Evolutionary conservation across 2,797 vertebrate genomes (phyloP), one percentile per base, ranked within the genome.

Genomic region (Lateolabrax maculatus): DNA sequence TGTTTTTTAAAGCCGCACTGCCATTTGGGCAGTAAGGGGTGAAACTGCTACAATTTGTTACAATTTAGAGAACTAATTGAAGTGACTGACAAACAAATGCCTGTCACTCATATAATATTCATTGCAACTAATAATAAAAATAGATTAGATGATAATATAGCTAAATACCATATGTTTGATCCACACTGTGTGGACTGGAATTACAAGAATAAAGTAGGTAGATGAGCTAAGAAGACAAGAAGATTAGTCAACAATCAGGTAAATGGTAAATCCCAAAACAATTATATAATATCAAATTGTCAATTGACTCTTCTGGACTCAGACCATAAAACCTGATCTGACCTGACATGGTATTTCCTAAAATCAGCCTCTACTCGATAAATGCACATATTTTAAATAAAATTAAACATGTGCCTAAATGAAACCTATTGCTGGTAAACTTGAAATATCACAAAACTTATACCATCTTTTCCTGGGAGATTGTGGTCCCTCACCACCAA

Each of bases 311-410:
- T 29, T 36, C 27, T 49, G 13, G 16, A 31, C 2, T 55, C 1
- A 55, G 37, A 55, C 1, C 18, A 16, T 49, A 21, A 71, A 29
- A 18, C 5, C 6, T 63, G 46, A 2, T 63, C 15, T 21, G 27
- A 55, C 19, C 37, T 8, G 60, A 46, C 0, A 2, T 29, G 41
- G 9, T 18, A 8, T 2, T 34, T n/a, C n/a, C n/a, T n/a, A n/a
- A n/a, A n/a, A n/a, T n/a, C n/a, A n/a, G n/a, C 13, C 8, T 53
- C 18, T 8, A 0, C 2, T 43, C 2, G 3, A n/a, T n/a, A n/a
- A n/a, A n/a, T n/a, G n/a, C n/a, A n/a, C n/a, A n/a, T n/a, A 21
- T 41, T 2, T 61, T 12, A 19, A 37, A 8, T 23, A 1, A 21
- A 18, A 4, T 25, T 12, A 57, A 51, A 39, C 9, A 31, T 18